Evolutionary conservation across 2,888 invertebrate species (phyloP).

Genomic region (Hypselothyrea guttata): DNA sequence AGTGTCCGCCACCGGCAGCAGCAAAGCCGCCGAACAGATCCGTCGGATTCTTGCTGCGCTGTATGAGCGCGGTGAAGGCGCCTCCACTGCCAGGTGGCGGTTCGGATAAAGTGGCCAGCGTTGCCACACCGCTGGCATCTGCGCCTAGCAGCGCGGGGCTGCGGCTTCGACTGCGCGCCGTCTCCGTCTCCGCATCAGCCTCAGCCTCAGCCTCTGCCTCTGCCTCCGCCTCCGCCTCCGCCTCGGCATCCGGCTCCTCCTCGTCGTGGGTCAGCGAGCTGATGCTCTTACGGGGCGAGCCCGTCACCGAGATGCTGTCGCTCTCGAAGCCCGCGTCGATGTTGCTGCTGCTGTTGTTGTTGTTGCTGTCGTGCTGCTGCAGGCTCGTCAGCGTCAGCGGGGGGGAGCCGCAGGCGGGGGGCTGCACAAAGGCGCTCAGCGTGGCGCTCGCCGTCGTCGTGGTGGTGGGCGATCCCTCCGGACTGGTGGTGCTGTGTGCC

Average conservation of each 20-base stretch:
- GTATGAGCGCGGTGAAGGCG: slow-evolving; percentile 82
- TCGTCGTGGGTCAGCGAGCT: slow-evolving; percentile 82
- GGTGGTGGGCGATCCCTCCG: slow-evolving; percentile 85
- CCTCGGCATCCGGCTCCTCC: slow-evolving; percentile 68
- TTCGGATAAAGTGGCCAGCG: slow-evolving; percentile 45
- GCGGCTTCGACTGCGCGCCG: slow-evolving; percentile 45
- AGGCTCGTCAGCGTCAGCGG: slow-evolving; percentile 62
- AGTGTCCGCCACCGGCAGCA: slow-evolving; percentile 83
- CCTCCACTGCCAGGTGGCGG: slow-evolving; percentile 68
- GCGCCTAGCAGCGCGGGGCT: slow-evolving; percentile 47
- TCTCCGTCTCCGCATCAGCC: slow-evolving; percentile 33
- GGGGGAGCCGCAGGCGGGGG: slow-evolving; percentile 78
- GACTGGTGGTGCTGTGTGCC: slow-evolving; percentile 88
- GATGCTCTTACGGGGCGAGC: slow-evolving; percentile 83
- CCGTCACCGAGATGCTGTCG: slow-evolving; percentile 82
- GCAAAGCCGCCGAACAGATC: slow-evolving; percentile 83
- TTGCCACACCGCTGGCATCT: slow-evolving; percentile 45
- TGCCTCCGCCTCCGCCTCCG: slow-evolving; percentile 26
- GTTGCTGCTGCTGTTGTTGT: slow-evolving; percentile 81
- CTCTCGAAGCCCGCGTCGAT: slow-evolving; percentile 82
- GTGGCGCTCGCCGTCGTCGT: slow-evolving; percentile 67
- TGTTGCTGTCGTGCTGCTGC: slow-evolving; percentile 78
- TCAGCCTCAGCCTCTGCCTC: slow-evolving; percentile 80
- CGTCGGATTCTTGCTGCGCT: slow-evolving; percentile 81
- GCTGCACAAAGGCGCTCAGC: slow-evolving; percentile 61